Conservation (phyloP, 1,140 invertebrate species). For the Diabrotica undecimpunctata region DNA sequence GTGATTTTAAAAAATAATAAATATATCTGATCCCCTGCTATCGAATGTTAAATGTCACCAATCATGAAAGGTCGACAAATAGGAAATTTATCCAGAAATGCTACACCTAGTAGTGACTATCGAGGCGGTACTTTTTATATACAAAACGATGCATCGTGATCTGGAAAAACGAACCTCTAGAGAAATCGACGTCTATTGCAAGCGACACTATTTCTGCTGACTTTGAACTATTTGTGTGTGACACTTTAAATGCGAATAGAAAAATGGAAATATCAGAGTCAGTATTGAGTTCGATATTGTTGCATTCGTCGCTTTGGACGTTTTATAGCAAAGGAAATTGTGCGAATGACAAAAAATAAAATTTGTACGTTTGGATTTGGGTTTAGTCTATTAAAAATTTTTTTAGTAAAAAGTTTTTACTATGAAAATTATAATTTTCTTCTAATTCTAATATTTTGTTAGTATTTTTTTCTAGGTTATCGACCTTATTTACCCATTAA, state of each 20-base stretch:
- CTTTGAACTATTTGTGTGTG: slow-evolving; percentile 2
- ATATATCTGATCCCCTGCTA: too few species aligned
- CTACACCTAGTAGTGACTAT: background rate
- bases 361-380: too few species aligned
- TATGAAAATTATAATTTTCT: too few species aligned
- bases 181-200: slow-evolving; percentile 2
- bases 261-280: background rate
- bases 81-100: background rate
- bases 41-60: background rate
- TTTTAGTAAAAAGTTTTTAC: too few species aligned
- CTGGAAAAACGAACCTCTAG: background rate
- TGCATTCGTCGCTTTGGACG: too few species aligned
- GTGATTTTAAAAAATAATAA: too few species aligned
- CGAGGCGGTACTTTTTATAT: background rate
- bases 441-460: too few species aligned
- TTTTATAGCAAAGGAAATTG: too few species aligned
- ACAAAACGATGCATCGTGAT: slow-evolving; percentile 2
- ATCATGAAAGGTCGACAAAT: background rate
- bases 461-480: too few species aligned
- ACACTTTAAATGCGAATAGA: slow-evolving; percentile 2
- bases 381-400: too few species aligned
- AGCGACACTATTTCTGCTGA: background rate
- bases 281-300: background rate
- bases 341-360: too few species aligned
- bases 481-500: too few species aligned